These are phyloP conservation scores for Seira ritae DNA, from an alignment of 2,888 invertebrate species.

Conservation along the genomic window DNA sequence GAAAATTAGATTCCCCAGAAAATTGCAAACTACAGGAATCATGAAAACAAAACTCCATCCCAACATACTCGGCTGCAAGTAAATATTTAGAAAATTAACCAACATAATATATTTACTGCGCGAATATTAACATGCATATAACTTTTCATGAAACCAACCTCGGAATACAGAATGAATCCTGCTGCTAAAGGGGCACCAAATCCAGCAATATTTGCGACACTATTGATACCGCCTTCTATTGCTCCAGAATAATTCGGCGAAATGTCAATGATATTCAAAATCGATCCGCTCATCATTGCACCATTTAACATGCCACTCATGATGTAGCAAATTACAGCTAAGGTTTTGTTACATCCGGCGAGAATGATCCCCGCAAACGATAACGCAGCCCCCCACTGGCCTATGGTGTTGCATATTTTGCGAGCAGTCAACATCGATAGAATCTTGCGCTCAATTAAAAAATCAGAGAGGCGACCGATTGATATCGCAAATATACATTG, in stretches of 20 bases:
- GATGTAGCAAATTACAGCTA: constrained; percentile 71
- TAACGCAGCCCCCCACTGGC: constrained; percentile 73
- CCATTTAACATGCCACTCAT: constrained; percentile 61
- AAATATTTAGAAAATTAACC: not conserved
- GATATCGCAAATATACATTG: constrained; percentile 44
- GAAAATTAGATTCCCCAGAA: constrained; percentile 83
- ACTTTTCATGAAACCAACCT: constrained; percentile 28
- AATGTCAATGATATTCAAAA: constrained; percentile 67
- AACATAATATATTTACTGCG: too few species aligned
- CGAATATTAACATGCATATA: not conserved
- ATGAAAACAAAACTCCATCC: constrained; percentile 90
- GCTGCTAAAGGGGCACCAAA: constrained; percentile 57
- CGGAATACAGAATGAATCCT: constrained; percentile 46
- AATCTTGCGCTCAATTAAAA: constrained; percentile 45
- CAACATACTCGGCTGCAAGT: constrained; percentile 75
- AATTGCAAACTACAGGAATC: constrained; percentile 84
- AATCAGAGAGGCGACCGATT: constrained; percentile 54
- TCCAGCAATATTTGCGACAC: constrained; percentile 55
- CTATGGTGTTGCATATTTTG: constrained; percentile 66
- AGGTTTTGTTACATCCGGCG: constrained; percentile 71
- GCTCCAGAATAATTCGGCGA: constrained; percentile 64
- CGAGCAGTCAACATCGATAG: constrained; percentile 55
- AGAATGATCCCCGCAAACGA: constrained; percentile 72
- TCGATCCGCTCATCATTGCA: constrained; percentile 52
- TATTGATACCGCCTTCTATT: constrained; percentile 63